Percentiles rank a stretch among this genome's conserved stretches.
phyloP scores from a whole-genome alignment of 1,140 invertebrate species.

The Zaprionus tsacasi region DNA sequence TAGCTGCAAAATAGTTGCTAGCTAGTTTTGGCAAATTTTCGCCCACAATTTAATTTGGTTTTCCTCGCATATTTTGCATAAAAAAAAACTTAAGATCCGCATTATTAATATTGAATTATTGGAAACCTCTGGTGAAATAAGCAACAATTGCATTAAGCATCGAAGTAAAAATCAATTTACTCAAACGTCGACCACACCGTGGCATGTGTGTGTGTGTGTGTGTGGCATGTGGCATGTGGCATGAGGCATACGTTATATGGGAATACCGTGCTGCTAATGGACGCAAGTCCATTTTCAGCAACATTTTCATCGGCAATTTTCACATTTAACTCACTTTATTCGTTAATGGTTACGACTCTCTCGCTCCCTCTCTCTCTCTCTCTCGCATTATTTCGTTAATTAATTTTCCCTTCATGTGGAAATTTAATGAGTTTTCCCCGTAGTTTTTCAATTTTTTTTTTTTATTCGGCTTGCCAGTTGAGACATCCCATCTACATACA shows the following conservation, averaged over 20 bases:
- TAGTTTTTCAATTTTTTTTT: conserved; percentile 14
- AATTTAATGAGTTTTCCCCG: conserved; percentile 31
- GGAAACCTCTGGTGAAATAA: neutral
- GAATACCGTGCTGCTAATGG: conserved; percentile 12
- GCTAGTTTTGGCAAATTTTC: conserved; percentile 7
- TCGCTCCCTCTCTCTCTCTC: neutral
- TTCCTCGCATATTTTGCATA: neutral
- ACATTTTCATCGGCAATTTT: conserved; percentile 29
- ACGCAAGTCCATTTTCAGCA: conserved; percentile 22
- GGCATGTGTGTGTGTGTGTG: neutral
- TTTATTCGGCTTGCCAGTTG: neutral
- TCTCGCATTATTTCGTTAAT: conserved; percentile 46
- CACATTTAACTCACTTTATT: conserved; percentile 20
- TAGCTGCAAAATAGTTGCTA: conserved; percentile 39
- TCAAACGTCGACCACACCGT: conserved; percentile 17
- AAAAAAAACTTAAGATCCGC: neutral
- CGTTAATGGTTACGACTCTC: conserved; percentile 35
- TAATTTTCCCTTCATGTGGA: conserved; percentile 41
- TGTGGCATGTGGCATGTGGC: neutral
- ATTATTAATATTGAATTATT: conserved; percentile 37
- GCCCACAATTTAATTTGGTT: conserved; percentile 12
- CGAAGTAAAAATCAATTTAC: conserved; percentile 42
- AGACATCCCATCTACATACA: conserved; percentile 17
- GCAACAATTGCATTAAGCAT: conserved; percentile 29
- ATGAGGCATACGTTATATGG: neutral